Percentiles rank a stretch among this genome's conserved stretches.
Evolutionary conservation across 1,140 invertebrate species (phyloP).

Genomic region (Heliconius hermathena): DNA sequence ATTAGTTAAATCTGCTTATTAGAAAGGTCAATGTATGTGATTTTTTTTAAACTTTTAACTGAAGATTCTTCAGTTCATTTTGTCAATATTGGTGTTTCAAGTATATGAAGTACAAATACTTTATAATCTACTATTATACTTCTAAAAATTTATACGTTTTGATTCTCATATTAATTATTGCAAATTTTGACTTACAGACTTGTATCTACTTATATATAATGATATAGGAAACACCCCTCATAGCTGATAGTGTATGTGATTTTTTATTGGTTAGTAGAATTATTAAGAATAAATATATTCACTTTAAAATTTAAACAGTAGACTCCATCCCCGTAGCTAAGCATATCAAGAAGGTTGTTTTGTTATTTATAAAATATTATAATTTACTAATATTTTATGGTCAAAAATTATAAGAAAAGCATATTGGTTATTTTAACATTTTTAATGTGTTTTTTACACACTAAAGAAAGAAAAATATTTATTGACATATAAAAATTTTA

Average conservation of each 20-base stretch:
- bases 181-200: neutral
- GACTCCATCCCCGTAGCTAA: neutral
- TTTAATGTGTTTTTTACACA: neutral
- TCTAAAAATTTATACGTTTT: neutral
- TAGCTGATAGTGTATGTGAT: neutral
- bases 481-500: no score
- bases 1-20: neutral
- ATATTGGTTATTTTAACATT: neutral
- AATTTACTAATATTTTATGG: slow-evolving; percentile 1
- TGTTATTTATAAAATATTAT: slow-evolving; percentile 3
- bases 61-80: neutral
- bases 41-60: neutral
- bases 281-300: neutral
- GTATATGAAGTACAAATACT: neutral
- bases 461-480: no score
- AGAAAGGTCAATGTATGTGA: neutral
- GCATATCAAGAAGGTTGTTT: slow-evolving; percentile 18
- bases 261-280: neutral
- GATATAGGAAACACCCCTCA: neutral
- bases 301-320: neutral
- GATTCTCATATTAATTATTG: neutral
- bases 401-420: neutral
- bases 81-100: neutral
- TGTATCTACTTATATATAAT: neutral
- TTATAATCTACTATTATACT: neutral